phyloP scores from a whole-genome alignment of 2,888 invertebrate genomes.

The Autographa gamma region DNA sequence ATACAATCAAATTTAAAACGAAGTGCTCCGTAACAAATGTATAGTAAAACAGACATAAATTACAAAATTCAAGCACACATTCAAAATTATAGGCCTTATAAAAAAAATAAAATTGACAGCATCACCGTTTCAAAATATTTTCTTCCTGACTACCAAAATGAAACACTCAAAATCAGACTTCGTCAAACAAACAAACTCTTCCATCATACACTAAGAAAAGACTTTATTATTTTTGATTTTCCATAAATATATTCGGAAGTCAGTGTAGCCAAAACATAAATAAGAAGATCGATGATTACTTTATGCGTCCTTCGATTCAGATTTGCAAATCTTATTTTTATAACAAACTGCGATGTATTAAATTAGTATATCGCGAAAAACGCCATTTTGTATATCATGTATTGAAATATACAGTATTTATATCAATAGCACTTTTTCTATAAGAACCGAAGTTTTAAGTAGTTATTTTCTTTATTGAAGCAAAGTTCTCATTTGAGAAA shows the following conservation, averaged over 20 bases:
- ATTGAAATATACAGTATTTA: too few species aligned
- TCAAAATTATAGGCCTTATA: too few species aligned
- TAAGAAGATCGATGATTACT: conserved; percentile 21
- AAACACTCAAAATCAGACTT: neutral
- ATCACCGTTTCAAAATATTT: neutral
- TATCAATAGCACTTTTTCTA: too few species aligned
- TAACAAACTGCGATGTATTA: conserved; percentile 1
- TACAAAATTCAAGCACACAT: too few species aligned
- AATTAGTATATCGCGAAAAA: neutral
- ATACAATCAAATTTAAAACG: too few species aligned
- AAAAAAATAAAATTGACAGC: neutral
- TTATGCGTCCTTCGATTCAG: conserved; percentile 27
- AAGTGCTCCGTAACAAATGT: too few species aligned
- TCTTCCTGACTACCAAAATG: neutral
- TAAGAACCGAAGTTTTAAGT: too few species aligned
- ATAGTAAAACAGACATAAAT: too few species aligned
- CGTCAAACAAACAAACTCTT: conserved; percentile 2
- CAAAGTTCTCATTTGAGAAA: too few species aligned
- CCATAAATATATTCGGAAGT: conserved; percentile 11
- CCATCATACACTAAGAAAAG: conserved; percentile 10
- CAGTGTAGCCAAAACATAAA: conserved; percentile 21
- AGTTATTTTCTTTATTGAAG: too few species aligned
- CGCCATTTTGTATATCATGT: neutral
- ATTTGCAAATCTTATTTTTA: conserved; percentile 15
- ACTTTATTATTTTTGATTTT: neutral